Evolutionary conservation across 2,888 invertebrate genomes (phyloP).

Genomic region (Temnothorax ravouxi): DNA sequence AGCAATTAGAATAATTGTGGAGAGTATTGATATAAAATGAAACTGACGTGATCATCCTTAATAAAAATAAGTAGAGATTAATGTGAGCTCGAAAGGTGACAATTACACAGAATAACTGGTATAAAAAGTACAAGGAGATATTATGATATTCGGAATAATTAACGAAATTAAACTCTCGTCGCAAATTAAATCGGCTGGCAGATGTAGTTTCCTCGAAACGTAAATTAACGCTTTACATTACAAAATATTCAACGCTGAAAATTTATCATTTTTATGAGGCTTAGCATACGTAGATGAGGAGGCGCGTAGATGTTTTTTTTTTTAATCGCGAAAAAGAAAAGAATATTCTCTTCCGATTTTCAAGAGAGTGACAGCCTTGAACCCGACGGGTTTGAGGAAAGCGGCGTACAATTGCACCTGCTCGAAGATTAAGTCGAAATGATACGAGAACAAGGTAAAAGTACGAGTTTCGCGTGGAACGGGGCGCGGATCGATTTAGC

Average conservation of each 20-base stretch:
- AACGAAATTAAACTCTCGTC: background rate
- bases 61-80: constrained; percentile 42
- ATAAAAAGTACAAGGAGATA: constrained; percentile 12
- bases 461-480: constrained; percentile 58
- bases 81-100: constrained; percentile 26
- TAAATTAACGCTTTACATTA: constrained; percentile 4
- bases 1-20: constrained; percentile 38
- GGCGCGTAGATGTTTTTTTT: background rate
- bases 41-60: constrained; percentile 30
- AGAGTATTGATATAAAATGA: constrained; percentile 15
- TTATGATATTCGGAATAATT: background rate
- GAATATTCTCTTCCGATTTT: background rate
- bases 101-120: background rate
- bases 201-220: background rate
- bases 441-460: constrained; percentile 48
- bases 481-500: constrained; percentile 25
- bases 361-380: background rate
- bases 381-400: background rate
- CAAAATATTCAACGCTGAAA: constrained; percentile 5
- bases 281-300: no score
- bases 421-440: background rate
- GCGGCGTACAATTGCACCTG: constrained; percentile 25
- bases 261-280: background rate
- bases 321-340: background rate
- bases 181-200: background rate